Evolutionary conservation across 1,140 invertebrate genomes (phyloP), one percentile per base, ranked within the genome.

Genomic region (Trachymyrmex cornetzi): DNA sequence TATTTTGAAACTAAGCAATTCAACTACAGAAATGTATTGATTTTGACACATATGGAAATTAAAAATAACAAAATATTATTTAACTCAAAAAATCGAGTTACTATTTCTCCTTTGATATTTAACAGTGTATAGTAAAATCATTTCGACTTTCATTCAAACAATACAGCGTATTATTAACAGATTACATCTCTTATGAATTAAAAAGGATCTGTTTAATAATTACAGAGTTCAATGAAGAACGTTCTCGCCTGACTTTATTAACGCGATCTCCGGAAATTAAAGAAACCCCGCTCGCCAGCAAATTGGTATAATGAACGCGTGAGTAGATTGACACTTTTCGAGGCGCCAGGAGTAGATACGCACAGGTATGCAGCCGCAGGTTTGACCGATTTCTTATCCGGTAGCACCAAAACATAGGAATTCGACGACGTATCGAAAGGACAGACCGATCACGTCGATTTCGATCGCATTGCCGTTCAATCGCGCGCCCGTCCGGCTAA

Each of bases 371-470:
- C 86, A 69, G 80, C 80, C 66, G 22, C n/a, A 69, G 57, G 61
- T 75, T 44, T 81, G 81, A 90, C 88, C 89, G 89, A 90, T 90
- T 90, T 90, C 77, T 87, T 50, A 27, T 34, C 11, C n/a, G 63
- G 82, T 82, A 82, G 30, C 85, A 27, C 59, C 90, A 75, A 80
- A 88, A 50, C 55, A 69, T 71, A 87, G 79, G 89, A 89, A 92
- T 92, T 91, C 80, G 84, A 66, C 59, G 48, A 50, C 67, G 77
- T 77, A 30, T 57, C 79, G 74, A 64, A 57, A 61, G 75, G 57
- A 75, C 63, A 59, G 72, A 27, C 55, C 55, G 44, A 57, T 72
- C 72, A 85, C 77, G 80, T 74, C 74, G 82, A 79, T 67, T 85
- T 85, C 82, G 63, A 79, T 79, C 74, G 82, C 82, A 61, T 16